Evolutionary conservation across 2,888 invertebrate species (phyloP), one percentile per base, ranked within the genome.

Genomic region (Aleiodes testaceus): DNA sequence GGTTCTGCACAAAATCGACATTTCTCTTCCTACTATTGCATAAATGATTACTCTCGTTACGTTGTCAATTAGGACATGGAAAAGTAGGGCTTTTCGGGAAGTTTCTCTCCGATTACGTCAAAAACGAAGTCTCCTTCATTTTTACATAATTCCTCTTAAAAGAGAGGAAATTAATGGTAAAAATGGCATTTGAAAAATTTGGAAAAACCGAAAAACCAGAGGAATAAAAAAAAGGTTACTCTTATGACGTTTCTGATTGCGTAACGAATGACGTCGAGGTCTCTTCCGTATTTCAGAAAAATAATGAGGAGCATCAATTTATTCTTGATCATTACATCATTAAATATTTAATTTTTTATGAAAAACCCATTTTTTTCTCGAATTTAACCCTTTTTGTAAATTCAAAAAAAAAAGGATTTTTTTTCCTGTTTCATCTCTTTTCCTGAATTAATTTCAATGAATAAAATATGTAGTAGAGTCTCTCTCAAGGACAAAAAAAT

Each of bases 251-350:
- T 80, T 78, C 53, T 47, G 69, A 73, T 75, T 78, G 77, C 79
- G 77, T 77, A 80, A 80, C 74, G 70, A 52, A 30, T 26, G 12
- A 49, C 52, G 26, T 14, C 69, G 69, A 44, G 47, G 30, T 73
- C 69, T 78, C 79, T 80, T 80, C 79, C 79, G 79, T 75, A 74
- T 80, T 79, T 77, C 36, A 14, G 36, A 30, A 55, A 55, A 30
- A 55, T 30, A n/a, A 55, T 26, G 7, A 55, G 7, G 36, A n/a
- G 55, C 14, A 7, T 16, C 30, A 16, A 55, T 55, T 53, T 53
- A 26, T n/a, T 22, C n/a, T 11, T 26, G 22, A 53, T 53, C 30
- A 30, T 55, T 55, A 30, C 55, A 14, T 55, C 55, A 55, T 55
- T n/a, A n/a, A n/a, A n/a, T n/a, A n/a, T n/a, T n/a, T n/a, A n/a